Evolutionary conservation across 2,888 invertebrate genomes (phyloP), one percentile per base, ranked within the genome.

Genomic region (Limnephilus auricula): DNA sequence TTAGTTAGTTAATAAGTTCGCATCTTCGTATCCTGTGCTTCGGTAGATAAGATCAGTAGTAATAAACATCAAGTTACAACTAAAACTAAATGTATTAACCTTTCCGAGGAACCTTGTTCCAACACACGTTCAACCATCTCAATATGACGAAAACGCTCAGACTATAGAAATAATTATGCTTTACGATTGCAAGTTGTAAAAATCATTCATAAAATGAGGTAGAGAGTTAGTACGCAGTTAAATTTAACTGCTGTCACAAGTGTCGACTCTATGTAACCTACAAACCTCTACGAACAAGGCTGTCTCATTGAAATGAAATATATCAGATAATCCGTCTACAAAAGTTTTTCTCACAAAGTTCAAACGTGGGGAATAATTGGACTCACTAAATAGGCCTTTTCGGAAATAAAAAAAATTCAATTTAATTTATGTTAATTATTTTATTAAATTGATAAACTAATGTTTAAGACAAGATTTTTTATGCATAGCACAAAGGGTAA

Each of bases 231-330:
- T 31, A 9, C 10, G 80, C 32, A 32, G 31, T 80, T 80, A 80
- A 80, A 80, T 80, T 31, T 80, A 80, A 80, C 80, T 80, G 80
- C 31, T 31, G 13, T 32, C 80, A 80, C 80, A 65, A 65, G 65
- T 65, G 65, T 9, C 65, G 65, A n/a, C 65, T 65, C 5, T 65
- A 65, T n/a, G 1, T 65, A 65, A 65, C 65, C 65, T 65, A 25
- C 25, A 65, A 65, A 65, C 65, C 65, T 65, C 25, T n/a, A n/a
- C 25, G 9, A 65, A 65, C 25, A 65, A 65, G 65, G 65, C 25
- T 65, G 6, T n/a, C 65, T n/a, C 65, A 65, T n/a, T 65, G 25
- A 65, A 65, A 25, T 25, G 65, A 2, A n/a, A 25, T 6, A 9
- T n/a, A 65, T 65, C n/a, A 65, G 65, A n/a, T 65, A 6, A 65